Percentiles rank a stretch among this genome's conserved stretches.
These are phyloP conservation scores for Allolobophora icterica DNA, from an alignment of 2,888 invertebrate species.

Conservation along the genomic window DNA sequence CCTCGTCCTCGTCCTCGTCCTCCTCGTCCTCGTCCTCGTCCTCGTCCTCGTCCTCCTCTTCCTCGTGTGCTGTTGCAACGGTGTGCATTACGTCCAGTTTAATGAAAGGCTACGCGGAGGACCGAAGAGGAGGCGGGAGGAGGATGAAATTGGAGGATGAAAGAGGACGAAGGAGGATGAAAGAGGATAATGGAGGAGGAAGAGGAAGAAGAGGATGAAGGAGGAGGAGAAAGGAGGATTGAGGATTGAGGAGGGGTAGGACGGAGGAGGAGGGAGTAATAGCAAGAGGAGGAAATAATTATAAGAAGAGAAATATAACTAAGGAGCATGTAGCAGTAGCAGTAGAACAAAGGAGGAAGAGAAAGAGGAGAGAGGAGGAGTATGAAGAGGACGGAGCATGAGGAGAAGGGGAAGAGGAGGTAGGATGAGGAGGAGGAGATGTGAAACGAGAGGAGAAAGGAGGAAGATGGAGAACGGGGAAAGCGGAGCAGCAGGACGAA, in stretches of 20 bases:
- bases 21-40: conserved; percentile 31
- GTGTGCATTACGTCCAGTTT: no score
- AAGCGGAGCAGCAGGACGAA: background rate
- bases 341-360: background rate
- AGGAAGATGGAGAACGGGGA: background rate
- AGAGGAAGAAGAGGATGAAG: background rate
- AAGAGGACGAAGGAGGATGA: background rate
- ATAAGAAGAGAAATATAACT: background rate
- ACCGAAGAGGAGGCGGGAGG: no score
- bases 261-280: background rate
- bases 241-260: background rate
- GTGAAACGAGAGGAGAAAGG: background rate
- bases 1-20: conserved; percentile 30
- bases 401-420: background rate
- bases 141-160: no score
- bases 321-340: background rate
- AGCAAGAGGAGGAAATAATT: background rate
- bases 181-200: background rate
- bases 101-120: no score
- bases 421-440: background rate
- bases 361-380: background rate
- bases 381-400: background rate
- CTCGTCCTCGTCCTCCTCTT: conserved; percentile 13
- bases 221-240: background rate
- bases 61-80: background rate